Base-by-base conservation (phyloP, 2,113 vertebrate species). In the Miniopterus natalensis region DNA sequence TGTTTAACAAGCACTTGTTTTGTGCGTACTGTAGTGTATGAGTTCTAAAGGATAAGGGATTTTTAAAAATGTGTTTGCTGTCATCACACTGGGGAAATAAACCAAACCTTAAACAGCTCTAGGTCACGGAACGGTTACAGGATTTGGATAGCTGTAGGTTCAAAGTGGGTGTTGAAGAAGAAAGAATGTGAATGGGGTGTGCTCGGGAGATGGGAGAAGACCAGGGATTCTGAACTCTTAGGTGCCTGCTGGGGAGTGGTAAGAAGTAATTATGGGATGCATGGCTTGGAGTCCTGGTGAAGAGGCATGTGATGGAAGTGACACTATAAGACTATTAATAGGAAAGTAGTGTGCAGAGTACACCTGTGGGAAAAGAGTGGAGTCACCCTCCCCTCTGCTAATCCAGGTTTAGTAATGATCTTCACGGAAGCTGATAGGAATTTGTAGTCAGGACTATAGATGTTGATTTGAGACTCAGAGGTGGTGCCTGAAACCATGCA, bases 301-400 rank as follows among this genome's bases (percentile, higher is more conserved):
- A 55, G 31, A 66, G 12, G 36, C 6, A 1, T 20, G 8, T 78
- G 47, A 47, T 8, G 18, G 25, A 81, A n/a, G 18, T 47, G 63
- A 65, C 15, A 23, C 57, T 57, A 0, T n/a, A 25, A 45, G 27
- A 68, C 3, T 29, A 4, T 31, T 21, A 2, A 2, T 0, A 1
- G 25, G 23, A 74, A 45, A 51, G n/a, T 17, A 6, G 31, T 6
- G n/a, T 29, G 11, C 73, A 61, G 66, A 51, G 45, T 1, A 15
- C 27, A 23, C 29, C 21, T 9, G 6, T 13, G 45, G 68, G 21
- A 31, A 29, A 29, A 77, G n/a, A 75, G n/a, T 20, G 47, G 84
- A n/a, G 2, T 18, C 8, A 55, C 13, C 5, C 47, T 0, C 36
- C 13, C 29, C 20, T 27, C 13, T 1, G 0, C 8, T 9, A 11